A percentile compares a stretch with the other conserved stretches of the same genome.
phyloP scores from a whole-genome alignment of 2,888 invertebrate genomes.

The Cylloceria caligata region DNA sequence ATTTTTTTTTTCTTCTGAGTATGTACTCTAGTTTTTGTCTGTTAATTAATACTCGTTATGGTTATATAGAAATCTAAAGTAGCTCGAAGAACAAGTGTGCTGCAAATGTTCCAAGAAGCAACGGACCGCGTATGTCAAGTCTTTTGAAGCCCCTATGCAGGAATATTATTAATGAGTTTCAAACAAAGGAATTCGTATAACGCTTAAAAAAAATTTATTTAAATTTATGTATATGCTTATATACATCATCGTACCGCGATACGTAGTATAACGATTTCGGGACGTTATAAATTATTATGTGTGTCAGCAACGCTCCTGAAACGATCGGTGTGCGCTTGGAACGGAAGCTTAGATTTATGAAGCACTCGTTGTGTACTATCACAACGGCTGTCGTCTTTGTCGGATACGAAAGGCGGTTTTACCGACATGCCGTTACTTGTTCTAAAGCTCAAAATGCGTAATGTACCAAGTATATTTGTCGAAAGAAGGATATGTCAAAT shows the following conservation, averaged over 20 bases:
- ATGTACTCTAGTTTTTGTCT: conserved; percentile 29
- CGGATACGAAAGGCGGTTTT: conserved; percentile 40
- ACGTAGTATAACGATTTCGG: conserved; percentile 33
- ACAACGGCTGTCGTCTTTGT: conserved; percentile 28
- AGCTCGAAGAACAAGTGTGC: conserved; percentile 14
- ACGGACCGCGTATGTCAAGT: conserved; percentile 3
- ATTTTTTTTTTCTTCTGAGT: conserved; percentile 20
- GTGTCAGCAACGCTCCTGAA: conserved; percentile 20
- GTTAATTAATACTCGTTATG: conserved; percentile 42
- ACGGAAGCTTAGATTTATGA: conserved; percentile 37
- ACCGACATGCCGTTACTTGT: neutral
- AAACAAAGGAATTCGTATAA: conserved; percentile 13
- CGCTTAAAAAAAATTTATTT: conserved; percentile 30
- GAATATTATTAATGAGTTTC: conserved; percentile 8
- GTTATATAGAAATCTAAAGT: conserved; percentile 1
- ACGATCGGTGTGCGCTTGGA: conserved; percentile 30
- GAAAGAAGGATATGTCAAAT: too few species aligned
- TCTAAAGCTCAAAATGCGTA: neutral
- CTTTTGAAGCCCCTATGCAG: conserved; percentile 17
- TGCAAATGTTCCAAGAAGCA: neutral
- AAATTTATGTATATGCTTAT: conserved; percentile 35
- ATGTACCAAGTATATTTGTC: neutral
- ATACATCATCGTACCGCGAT: conserved; percentile 15
- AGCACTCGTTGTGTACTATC: conserved; percentile 15
- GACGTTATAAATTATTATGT: conserved; percentile 26